A percentile compares a stretch with the other conserved stretches of the same genome.
These are phyloP conservation scores for Pseudorhombus dupliciocellatus DNA, from an alignment of 2,113 vertebrate genomes.

Conservation along the genomic window DNA sequence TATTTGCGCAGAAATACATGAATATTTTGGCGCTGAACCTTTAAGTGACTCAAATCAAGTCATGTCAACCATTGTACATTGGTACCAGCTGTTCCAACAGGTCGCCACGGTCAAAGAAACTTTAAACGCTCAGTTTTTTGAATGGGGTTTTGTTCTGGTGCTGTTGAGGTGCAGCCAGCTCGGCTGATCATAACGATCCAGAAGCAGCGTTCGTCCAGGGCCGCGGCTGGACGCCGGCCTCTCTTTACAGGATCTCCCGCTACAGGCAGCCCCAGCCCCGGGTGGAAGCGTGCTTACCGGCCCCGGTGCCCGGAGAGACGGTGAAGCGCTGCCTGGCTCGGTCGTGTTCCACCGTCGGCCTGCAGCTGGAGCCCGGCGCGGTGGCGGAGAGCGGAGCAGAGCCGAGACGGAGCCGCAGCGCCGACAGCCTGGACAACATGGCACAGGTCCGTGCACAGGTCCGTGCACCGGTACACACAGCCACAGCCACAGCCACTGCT, in stretches of 20 bases:
- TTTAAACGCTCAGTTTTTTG: not conserved
- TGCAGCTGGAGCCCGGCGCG: not conserved
- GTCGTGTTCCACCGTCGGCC: constrained; percentile 69
- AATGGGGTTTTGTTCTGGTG: not conserved
- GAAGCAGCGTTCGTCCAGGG: not conserved
- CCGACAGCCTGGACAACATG: constrained; percentile 8
- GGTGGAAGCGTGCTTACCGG: constrained; percentile 52
- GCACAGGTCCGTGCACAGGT: constrained; percentile 20
- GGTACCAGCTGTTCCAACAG: fast-evolving
- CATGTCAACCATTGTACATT: fast-evolving
- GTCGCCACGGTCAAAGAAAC: fast-evolving
- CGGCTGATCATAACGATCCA: too few species aligned
- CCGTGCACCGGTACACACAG: too few species aligned
- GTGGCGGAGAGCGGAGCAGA: not conserved
- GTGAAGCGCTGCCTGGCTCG: constrained; percentile 69
- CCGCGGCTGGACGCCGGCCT: constrained; percentile 37
- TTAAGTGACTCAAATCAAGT: fast-evolving
- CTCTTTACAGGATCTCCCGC: not conserved
- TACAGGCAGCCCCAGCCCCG: not conserved
- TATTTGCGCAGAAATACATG: fast-evolving
- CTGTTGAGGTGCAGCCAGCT: not conserved
- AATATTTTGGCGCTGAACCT: constrained; percentile 1
- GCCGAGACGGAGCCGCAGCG: not conserved
- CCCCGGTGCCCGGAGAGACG: constrained; percentile 42
- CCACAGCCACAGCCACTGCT: fast-evolving